phyloP scores from a whole-genome alignment of 2,797 vertebrate genomes.

The Rhinoraja longicauda region DNA sequence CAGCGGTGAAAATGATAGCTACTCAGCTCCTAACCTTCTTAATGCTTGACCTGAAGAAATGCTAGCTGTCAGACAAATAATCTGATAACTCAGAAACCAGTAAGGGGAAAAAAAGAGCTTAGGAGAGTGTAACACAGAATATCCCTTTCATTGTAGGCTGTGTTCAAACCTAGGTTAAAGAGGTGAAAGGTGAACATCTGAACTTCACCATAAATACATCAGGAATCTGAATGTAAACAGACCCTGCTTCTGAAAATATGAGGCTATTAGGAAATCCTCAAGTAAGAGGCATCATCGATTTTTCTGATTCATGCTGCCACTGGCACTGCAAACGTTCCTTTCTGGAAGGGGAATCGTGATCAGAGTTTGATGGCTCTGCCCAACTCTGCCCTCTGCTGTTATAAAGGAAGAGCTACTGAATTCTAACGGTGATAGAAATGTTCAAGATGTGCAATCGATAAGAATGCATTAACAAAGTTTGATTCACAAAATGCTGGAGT shows the following conservation, averaged over 20 bases:
- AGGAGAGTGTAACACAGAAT: neutral
- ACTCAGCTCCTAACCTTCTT: neutral
- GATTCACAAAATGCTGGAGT: too few relatives aligned
- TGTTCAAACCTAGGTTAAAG: neutral
- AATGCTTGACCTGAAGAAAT: neutral
- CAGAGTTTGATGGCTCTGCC: neutral
- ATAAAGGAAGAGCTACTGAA: too few relatives aligned
- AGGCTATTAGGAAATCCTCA: neutral
- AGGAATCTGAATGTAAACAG: neutral
- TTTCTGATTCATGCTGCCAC: neutral
- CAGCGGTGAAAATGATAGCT: neutral
- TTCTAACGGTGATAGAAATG: neutral
- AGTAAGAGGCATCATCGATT: neutral
- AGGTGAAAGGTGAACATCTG: neutral
- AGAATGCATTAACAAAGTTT: constrained; percentile 1
- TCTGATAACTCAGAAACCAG: neutral
- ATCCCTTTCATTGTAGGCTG: neutral
- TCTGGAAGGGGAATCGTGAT: neutral
- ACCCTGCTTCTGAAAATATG: neutral
- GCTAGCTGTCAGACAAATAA: neutral
- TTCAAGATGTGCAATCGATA: neutral
- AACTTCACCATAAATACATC: neutral
- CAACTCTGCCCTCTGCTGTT: neutral
- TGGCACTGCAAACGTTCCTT: neutral
- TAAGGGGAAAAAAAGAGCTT: neutral